Evolutionary conservation across 2,113 vertebrate species (phyloP).

Genomic region (Xiphorhynchus elegans): DNA sequence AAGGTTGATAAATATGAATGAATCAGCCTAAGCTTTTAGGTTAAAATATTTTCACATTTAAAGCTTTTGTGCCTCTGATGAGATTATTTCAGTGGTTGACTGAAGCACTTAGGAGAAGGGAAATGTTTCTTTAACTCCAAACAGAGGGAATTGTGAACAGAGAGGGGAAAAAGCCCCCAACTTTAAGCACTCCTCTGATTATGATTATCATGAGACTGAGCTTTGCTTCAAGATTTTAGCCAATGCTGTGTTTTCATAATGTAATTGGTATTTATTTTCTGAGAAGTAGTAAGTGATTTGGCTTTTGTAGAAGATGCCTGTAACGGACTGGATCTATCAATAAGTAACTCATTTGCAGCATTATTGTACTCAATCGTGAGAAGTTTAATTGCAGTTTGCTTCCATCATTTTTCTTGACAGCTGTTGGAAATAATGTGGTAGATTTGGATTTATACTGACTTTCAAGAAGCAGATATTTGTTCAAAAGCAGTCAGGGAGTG

Average conservation of each 20-base stretch:
- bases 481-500: constrained; percentile 69
- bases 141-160: constrained; percentile 8
- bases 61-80: neutral
- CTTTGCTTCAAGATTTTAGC: constrained; percentile 28
- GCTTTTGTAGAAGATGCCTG: constrained; percentile 21
- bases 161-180: neutral
- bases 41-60: constrained; percentile 46
- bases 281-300: constrained; percentile 15
- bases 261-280: constrained; percentile 56
- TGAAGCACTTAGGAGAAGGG: constrained; percentile 33
- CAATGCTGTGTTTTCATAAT: constrained; percentile 8
- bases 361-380: constrained; percentile 32
- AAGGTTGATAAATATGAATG: neutral
- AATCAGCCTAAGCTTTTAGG: neutral
- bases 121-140: constrained; percentile 43
- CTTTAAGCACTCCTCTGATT: neutral
- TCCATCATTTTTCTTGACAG: constrained; percentile 59
- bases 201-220: constrained; percentile 18
- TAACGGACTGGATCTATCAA: constrained; percentile 33
- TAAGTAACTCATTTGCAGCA: constrained; percentile 42
- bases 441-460: constrained; percentile 69
- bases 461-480: constrained; percentile 74
- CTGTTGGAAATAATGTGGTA: constrained; percentile 57
- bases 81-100: constrained; percentile 31
- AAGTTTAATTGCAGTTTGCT: constrained; percentile 63